Base-by-base conservation (phyloP, 2,888 invertebrate species). In the Omphaloscelis lunosa region DNA sequence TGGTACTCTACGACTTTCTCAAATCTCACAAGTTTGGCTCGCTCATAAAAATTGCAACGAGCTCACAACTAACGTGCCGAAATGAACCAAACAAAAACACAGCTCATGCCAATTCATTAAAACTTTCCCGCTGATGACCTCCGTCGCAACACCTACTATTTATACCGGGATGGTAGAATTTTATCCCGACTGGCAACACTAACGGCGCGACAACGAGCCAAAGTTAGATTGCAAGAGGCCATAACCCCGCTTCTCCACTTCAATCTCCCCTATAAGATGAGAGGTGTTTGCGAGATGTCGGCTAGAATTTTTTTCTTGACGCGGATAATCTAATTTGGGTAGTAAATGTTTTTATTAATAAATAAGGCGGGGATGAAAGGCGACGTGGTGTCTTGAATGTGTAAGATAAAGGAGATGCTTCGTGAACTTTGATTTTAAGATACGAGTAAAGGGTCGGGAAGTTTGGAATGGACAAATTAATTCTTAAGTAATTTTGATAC, bases 211-310 rank as follows among this genome's bases (percentile, higher is more conserved):
- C 93, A 95, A 95, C 94, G 95, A 93, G 92, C 93, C 92, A 93
- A 88, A 95, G 92, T 95, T 95, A 95, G 95, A 95, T 95, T 95
- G 94, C 92, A 89, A 90, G 91, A 87, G 90, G 89, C 91, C 86
- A 90, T 92, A 90, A 90, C 89, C 88, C 82, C 89, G 87, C 86
- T 80, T 72, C 83, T 85, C 88, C 89, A 87, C 89, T 90, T 91
- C 90, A 90, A 90, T 90, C 92, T 91, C 89, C 90, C 86, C 80
- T 83, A 82, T 82, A 87, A 88, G 88, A 89, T 85, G 91, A 87
- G 89, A 89, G 89, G 89, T 90, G 86, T 89, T 89, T 87, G 85
- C 79, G 89, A 85, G 86, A 89, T 84, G 82, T 74, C 81, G 82
- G 79, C 80, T 66, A 85, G 82, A 85, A 87, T 89, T 85, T 89